These are phyloP conservation scores for Eupsilia transversa DNA, from an alignment of 2,888 invertebrate species.

Conservation along the genomic window DNA sequence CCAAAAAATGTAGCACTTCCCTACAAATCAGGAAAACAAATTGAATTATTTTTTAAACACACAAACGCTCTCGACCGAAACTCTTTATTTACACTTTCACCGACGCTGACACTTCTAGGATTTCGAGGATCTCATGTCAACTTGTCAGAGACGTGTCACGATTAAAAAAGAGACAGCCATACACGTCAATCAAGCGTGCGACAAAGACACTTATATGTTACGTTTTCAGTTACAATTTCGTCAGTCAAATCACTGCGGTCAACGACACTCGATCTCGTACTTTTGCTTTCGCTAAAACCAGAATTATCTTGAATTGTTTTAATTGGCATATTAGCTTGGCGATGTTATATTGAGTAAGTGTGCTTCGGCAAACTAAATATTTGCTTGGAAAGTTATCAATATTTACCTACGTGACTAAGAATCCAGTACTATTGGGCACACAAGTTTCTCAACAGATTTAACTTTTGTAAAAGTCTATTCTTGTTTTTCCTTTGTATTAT, in stretches of 20 bases:
- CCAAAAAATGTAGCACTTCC: slow-evolving; percentile 47
- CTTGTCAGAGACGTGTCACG: slow-evolving; percentile 69
- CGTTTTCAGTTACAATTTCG: slow-evolving; percentile 69
- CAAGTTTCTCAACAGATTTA: slow-evolving; percentile 49
- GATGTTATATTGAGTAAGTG: slow-evolving; percentile 36
- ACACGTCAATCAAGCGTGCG: slow-evolving; percentile 54
- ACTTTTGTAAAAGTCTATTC: slow-evolving; percentile 41
- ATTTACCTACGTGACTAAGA: slow-evolving; percentile 49
- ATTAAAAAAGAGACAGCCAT: slow-evolving; percentile 65
- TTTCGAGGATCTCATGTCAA: slow-evolving; percentile 74
- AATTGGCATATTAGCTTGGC: slow-evolving; percentile 59
- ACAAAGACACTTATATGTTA: slow-evolving; percentile 63
- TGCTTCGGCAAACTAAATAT: slow-evolving; percentile 42
- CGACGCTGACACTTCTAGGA: slow-evolving; percentile 73
- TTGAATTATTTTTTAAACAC: slow-evolving; percentile 69
- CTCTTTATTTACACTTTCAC: slow-evolving; percentile 87
- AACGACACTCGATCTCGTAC: slow-evolving; percentile 74
- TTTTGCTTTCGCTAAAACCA: slow-evolving; percentile 82
- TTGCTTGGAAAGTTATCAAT: slow-evolving; percentile 56
- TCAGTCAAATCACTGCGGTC: slow-evolving; percentile 76
- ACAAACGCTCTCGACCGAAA: slow-evolving; percentile 70
- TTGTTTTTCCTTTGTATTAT: slow-evolving; percentile 17
- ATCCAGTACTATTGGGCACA: slow-evolving; percentile 49
- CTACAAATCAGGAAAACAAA: slow-evolving; percentile 63
- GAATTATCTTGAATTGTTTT: slow-evolving; percentile 61